Base-by-base conservation (phyloP, 1,140 invertebrate species). In the Papilio xuthus region DNA sequence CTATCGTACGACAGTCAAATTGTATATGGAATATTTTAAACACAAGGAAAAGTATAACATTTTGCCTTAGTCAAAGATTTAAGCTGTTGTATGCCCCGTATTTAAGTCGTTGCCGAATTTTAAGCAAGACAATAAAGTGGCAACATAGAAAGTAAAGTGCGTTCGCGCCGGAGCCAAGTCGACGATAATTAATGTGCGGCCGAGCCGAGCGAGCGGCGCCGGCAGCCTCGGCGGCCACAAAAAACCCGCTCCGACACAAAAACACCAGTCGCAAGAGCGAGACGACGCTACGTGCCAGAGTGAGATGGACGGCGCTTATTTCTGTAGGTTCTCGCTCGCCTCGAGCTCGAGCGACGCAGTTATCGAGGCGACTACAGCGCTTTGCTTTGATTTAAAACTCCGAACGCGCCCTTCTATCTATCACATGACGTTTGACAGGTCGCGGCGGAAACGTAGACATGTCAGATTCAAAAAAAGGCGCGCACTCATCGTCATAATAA, bases 401-500 rank as follows among this genome's bases (percentile, higher is more conserved):
- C 84, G 86, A 93, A 88, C 91, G 90, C 89, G 91, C 92, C 92
- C 92, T 94, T 94, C 92, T 92, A 93, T 93, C 89, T 89, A 94
- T 94, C 92, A 94, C 91, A 93, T 94, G 92, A 92, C 90, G 89
- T 92, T 92, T 94, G 92, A 94, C 92, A 94, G 92, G 84, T 92
- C 89, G 88, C 86, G 88, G 92, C 91, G 92, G 92, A 91, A 85
- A 85, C 83, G 85, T 80, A 83, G 84, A 92, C 80, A 91, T 93
- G 92, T 93, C 92, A 93, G 85, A 92, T 92, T 90, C 82, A 85
- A 92, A 93, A 93, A 91, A 92, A 91, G 90, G 92, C 91, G 92
- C 89, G 89, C 83, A 85, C 37, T 80, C 77, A 79, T 78, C 41
- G 50, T 37, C 72, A 50, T 78, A 60, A 79, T 76, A 79, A 77